A percentile compares a stretch with the other conserved stretches of the same genome.
Conservation (phyloP, 2,888 invertebrate species). For the Hypolimnas misippus region DNA sequence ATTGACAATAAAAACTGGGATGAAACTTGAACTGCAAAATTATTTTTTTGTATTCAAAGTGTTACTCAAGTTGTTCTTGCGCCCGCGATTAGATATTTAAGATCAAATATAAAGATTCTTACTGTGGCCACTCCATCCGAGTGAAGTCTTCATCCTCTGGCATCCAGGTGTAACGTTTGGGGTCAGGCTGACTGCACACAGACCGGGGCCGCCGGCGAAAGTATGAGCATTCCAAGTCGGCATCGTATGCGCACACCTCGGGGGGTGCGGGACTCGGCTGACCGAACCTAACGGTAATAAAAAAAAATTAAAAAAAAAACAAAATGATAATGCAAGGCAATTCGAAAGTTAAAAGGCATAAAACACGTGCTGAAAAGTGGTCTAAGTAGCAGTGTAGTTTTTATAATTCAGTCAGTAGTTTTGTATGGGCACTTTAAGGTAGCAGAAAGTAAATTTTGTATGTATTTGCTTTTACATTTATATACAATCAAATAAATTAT, state of each 20-base stretch:
- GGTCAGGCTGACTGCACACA: conserved; percentile 88
- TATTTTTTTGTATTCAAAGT: too few species aligned
- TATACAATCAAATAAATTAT: too few species aligned
- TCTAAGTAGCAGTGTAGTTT: too few species aligned
- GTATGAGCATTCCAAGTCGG: conserved; percentile 91
- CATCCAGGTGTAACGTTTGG: conserved; percentile 91
- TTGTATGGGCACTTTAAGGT: too few species aligned
- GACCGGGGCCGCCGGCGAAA: conserved; percentile 91
- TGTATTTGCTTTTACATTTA: too few species aligned
- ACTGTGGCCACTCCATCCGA: conserved; percentile 89
- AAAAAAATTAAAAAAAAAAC: background rate
- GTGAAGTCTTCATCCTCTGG: conserved; percentile 89
- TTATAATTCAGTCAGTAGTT: too few species aligned
- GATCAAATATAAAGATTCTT: conserved; percentile 50
- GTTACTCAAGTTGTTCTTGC: too few species aligned
- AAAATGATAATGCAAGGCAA: background rate
- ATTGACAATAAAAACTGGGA: too few species aligned
- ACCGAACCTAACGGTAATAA: conserved; percentile 75
- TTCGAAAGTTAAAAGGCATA: too few species aligned
- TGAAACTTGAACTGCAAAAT: too few species aligned
- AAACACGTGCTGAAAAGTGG: background rate
- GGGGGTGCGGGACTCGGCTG: conserved; percentile 84
- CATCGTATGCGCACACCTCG: conserved; percentile 86
- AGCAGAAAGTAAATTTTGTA: too few species aligned
- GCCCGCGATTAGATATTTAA: too few species aligned